phyloP scores from a whole-genome alignment of 2,888 invertebrate species.

The Bombylius discolor region DNA sequence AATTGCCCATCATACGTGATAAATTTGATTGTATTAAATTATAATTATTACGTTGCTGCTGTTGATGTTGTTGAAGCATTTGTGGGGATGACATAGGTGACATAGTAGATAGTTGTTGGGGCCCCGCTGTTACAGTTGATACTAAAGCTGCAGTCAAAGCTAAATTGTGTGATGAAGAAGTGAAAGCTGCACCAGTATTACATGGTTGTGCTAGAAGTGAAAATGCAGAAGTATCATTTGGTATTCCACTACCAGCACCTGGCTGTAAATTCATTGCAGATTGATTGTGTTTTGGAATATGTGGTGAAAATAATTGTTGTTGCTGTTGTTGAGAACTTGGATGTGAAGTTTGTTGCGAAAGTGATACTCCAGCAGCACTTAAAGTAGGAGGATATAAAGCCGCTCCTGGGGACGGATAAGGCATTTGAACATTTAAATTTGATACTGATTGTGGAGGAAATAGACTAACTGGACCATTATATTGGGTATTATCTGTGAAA shows the following conservation, averaged over 20 bases:
- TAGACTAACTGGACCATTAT: constrained; percentile 14
- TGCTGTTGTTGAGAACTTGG: constrained; percentile 5
- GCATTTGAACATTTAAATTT: constrained; percentile 37
- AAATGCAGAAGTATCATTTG: constrained; percentile 5
- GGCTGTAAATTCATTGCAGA: not conserved
- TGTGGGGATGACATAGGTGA: constrained; percentile 9
- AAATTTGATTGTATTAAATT: constrained; percentile 17
- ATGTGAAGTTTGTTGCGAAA: constrained; percentile 1
- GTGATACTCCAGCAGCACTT: constrained; percentile 7
- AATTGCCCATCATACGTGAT: constrained; percentile 12
- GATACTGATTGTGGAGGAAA: constrained; percentile 41
- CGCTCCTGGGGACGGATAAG: constrained; percentile 54
- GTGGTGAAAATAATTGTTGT: constrained; percentile 5
- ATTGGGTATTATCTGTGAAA: constrained; percentile 13
- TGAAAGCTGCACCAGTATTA: constrained; percentile 59
- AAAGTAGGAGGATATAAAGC: constrained; percentile 47
- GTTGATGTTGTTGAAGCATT: constrained; percentile 22
- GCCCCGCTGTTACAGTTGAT: constrained; percentile 43
- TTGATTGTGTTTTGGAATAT: constrained; percentile 2
- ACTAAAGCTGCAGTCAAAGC: constrained; percentile 71
- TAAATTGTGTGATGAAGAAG: constrained; percentile 69
- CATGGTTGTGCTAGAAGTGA: constrained; percentile 10
- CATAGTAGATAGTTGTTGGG: constrained; percentile 12
- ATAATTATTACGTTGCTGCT: constrained; percentile 18
- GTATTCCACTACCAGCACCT: not conserved